Percentiles rank a stretch among this genome's conserved stretches.
These are phyloP conservation scores for Nesoenas mayeri DNA, from an alignment of 2,113 vertebrate genomes.

Conservation along the genomic window DNA sequence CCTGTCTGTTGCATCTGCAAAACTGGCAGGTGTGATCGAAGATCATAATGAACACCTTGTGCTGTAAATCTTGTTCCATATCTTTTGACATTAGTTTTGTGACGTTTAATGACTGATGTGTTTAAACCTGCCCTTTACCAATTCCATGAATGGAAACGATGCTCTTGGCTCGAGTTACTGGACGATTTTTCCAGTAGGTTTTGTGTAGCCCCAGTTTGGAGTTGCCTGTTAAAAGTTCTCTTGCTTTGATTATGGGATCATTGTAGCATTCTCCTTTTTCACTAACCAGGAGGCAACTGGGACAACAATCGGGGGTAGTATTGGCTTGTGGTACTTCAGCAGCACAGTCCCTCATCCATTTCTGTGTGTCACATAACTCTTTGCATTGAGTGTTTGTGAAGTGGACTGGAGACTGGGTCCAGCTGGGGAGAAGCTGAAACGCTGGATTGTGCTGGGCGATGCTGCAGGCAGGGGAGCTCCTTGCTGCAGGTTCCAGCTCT, in stretches of 20 bases:
- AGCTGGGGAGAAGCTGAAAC: rapidly evolving
- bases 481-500: background rate
- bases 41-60: background rate
- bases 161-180: background rate
- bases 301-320: background rate
- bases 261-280: background rate
- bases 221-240: background rate
- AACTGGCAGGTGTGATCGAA: background rate
- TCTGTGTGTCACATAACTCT: background rate
- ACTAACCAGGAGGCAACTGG: background rate
- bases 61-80: background rate
- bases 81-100: background rate
- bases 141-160: background rate
- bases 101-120: background rate
- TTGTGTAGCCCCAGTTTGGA: background rate
- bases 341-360: background rate
- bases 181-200: background rate
- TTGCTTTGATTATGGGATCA: background rate
- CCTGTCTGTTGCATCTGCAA: background rate
- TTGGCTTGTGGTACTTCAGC: background rate
- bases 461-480: background rate
- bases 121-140: background rate
- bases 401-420: background rate
- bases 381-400: background rate
- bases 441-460: background rate